Base-by-base conservation (phyloP, 2,113 vertebrate genomes). In the Dissostichus mawsoni region DNA sequence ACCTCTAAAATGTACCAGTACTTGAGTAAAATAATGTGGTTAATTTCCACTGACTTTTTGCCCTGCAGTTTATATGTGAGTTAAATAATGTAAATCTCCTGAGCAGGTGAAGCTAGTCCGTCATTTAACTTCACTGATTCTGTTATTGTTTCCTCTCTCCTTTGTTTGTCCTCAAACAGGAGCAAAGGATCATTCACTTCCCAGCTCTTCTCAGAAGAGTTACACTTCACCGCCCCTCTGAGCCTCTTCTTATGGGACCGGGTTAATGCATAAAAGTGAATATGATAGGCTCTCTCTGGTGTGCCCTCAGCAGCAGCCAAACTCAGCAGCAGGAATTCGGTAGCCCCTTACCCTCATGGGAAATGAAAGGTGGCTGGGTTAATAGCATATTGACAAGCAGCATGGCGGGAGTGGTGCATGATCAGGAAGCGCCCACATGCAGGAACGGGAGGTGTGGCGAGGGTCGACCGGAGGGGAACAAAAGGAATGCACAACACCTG, bases 351-450 rank as follows among this genome's bases (percentile, higher is more conserved):
- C 84, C 88, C 88, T 89, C 84, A 87, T 83, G 82, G 84, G 91
- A 90, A 87, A 64, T 62, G 76, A 83, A 71, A 82, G 87, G 74
- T 82, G 84, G 50, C 51, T 12, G 29, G 86, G 83, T 91, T 88
- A 90, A 90, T 55, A 75, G 71, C 58, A 11, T 70, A 82, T 41
- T 85, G 86, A 90, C 88, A 86, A 73, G 82, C 66, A 58, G 86
- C 71, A 76, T 61, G 76, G 74, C 64, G 50, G 76, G 74, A 80
- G 74, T 84, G 69, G 80, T 79, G 71, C 48, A n/a, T 79, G 82
- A 84, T 17, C 83, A 86, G 89, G 90, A 92, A 85, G 78, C 29
- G 69, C 84, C 86, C 80, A 16, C 67, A 80, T 87, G 79, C 48
- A 62, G 66, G 4, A 62, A 48, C 48, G 47, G 12, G 44, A 77